Evolutionary conservation across 2,797 vertebrate species (phyloP).

Genomic region (Rhinogobio ventralis): DNA sequence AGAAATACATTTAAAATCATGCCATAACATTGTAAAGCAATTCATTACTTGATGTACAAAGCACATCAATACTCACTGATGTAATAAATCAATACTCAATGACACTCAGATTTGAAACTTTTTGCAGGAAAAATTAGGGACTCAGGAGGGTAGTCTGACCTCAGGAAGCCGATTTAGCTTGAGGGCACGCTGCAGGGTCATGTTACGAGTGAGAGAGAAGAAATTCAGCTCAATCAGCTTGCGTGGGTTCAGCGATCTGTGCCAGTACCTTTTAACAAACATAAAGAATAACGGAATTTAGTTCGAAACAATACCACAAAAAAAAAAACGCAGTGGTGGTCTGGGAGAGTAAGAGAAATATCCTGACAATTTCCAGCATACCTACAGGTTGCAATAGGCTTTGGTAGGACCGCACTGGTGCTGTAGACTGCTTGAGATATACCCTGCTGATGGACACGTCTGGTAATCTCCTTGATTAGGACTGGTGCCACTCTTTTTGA

Average conservation of each 20-base stretch:
- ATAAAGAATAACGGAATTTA: not conserved
- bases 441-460: slow-evolving; percentile 88
- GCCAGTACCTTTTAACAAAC: slow-evolving; percentile 84
- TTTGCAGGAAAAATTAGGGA: not conserved
- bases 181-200: slow-evolving; percentile 88
- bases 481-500: slow-evolving; percentile 94
- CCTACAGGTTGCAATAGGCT: slow-evolving; percentile 92
- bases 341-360: not conserved
- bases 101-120: not conserved
- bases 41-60: not conserved
- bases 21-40: not conserved
- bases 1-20: not conserved
- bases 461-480: slow-evolving; percentile 91
- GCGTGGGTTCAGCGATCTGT: slow-evolving; percentile 89
- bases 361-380: slow-evolving; percentile 61
- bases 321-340: not conserved
- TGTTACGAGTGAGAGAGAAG: slow-evolving; percentile 86
- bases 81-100: slow-evolving; percentile 2
- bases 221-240: slow-evolving; percentile 92
- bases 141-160: slow-evolving; percentile 78
- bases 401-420: slow-evolving; percentile 86
- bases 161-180: slow-evolving; percentile 90
- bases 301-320: slow-evolving; percentile 8
- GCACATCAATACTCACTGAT: not conserved
- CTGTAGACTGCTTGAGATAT: slow-evolving; percentile 91